phyloP scores from a whole-genome alignment of 2,797 vertebrate species.

The Tragopan temminckii region DNA sequence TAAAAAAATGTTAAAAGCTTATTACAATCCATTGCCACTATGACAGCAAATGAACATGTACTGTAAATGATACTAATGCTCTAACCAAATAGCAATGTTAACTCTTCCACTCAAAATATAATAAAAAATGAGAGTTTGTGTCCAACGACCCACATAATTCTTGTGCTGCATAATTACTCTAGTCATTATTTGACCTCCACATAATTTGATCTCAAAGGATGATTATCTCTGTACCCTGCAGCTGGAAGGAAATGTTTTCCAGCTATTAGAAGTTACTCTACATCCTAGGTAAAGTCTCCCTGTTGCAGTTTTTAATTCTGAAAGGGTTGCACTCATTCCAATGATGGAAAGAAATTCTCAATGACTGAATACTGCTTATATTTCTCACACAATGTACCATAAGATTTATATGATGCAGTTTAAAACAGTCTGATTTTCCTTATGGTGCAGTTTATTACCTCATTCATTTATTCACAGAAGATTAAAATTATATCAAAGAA shows the following conservation, averaged over 20 bases:
- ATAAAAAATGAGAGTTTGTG: background rate
- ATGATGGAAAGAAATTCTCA: background rate
- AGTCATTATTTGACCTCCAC: background rate
- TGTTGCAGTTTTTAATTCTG: background rate
- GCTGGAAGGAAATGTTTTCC: conserved; percentile 9
- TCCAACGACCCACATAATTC: background rate
- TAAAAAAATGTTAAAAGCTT: background rate
- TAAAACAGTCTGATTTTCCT: background rate
- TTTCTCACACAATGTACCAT: background rate
- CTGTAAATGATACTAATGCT: background rate
- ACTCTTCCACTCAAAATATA: background rate
- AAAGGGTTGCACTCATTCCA: background rate
- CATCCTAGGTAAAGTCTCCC: background rate
- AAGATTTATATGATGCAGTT: background rate
- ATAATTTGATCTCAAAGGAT: conserved; percentile 2
- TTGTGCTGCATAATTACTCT: background rate
- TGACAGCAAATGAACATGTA: background rate
- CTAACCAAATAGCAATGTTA: background rate
- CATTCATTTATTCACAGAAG: conserved; percentile 1
- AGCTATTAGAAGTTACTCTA: background rate
- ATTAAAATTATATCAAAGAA: background rate
- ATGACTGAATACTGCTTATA: background rate
- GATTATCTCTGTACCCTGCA: background rate
- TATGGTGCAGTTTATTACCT: background rate
- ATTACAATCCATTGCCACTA: background rate